Evolutionary conservation across 2,113 vertebrate genomes (phyloP).

Genomic region (Bubalus kerabau): DNA sequence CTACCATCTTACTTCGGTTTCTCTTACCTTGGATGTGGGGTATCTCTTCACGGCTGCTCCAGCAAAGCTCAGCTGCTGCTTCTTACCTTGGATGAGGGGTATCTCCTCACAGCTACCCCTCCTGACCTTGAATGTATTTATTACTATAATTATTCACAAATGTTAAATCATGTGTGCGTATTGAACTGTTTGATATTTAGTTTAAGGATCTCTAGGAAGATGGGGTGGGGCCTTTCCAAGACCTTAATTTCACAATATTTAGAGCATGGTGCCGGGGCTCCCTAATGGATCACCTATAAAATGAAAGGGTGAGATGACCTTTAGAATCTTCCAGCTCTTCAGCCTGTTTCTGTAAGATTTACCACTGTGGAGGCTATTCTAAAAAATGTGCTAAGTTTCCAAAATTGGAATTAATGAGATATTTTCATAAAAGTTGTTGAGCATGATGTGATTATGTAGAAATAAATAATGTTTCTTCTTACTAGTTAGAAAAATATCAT

Average conservation of each 20-base stretch:
- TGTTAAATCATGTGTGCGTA: not conserved
- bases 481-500: slow-evolving; percentile 7
- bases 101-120: no score
- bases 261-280: not conserved
- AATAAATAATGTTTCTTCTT: not conserved
- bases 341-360: slow-evolving; percentile 41
- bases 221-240: not conserved
- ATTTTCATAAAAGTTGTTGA: not conserved
- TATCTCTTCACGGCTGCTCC: no score
- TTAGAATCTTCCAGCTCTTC: not conserved
- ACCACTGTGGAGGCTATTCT: not conserved
- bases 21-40: no score
- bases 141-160: not conserved
- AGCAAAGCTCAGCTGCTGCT: no score
- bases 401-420: slow-evolving; percentile 8
- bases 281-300: not conserved
- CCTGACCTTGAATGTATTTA: not conserved
- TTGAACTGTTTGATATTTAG: not conserved
- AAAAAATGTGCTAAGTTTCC: not conserved
- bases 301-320: not conserved
- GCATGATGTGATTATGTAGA: not conserved
- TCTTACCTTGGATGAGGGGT: no score
- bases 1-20: no score
- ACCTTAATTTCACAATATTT: not conserved
- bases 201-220: not conserved